Evolutionary conservation across 2,888 invertebrate genomes (phyloP), one percentile per base, ranked within the genome.

Genomic region (Lagria hirta): DNA sequence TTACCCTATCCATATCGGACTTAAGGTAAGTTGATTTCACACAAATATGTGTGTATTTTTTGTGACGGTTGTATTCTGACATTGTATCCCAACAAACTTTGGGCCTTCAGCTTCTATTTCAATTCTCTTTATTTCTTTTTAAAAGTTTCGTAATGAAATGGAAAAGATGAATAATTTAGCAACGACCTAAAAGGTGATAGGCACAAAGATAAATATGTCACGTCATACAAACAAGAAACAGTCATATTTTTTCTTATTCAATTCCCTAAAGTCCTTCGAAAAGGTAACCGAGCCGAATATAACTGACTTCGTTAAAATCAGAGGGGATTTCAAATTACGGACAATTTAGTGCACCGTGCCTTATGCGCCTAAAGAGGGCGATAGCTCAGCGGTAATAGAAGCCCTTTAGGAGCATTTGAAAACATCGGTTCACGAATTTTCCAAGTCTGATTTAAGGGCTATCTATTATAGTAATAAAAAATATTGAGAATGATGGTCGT

Each of bases 1-100:
- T 54, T 81, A 78, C 53, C 73, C 73, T 7, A 78, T 81, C 45
- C 80, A 80, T 68, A 80, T 81, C 58, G 81, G 81, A 68, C 79
- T 80, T 66, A 81, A 81, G 81, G 81, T 81, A 70, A 73, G 65
- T 46, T 22, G 13, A 15, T 15, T 2, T 18, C 20, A 18, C 5
- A 18, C 5, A 18, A 18, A n/a, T n/a, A n/a, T n/a, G 20, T 6
- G n/a, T 6, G 20, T 6, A 18, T 18, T 18, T n/a, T 18, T 18
- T 18, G 20, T 18, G 20, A 18, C 5, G 5, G n/a, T n/a, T n/a
- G n/a, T n/a, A n/a, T n/a, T n/a, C n/a, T n/a, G n/a, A n/a, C n/a
- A n/a, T n/a, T n/a, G n/a, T n/a, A n/a, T n/a, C n/a, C n/a, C n/a
- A n/a, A n/a, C n/a, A n/a, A n/a, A n/a, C n/a, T n/a, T n/a, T n/a